A percentile compares a stretch with the other conserved stretches of the same genome.
phyloP scores from a whole-genome alignment of 2,113 vertebrate genomes.

The Platichthys flesus region DNA sequence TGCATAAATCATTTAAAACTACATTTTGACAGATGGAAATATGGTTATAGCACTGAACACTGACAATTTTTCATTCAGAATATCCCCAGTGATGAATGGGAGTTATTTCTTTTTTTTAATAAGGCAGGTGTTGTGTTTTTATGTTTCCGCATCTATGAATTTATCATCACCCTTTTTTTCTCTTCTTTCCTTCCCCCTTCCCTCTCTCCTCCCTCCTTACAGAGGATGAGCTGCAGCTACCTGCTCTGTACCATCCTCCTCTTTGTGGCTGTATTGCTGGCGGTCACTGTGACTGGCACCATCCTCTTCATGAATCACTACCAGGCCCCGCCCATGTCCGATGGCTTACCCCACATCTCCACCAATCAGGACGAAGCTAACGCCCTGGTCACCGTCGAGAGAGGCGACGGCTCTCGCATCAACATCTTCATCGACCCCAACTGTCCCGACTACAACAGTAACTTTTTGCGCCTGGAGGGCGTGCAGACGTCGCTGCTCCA shows the following conservation, averaged over 20 bases:
- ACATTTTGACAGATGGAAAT: constrained; percentile 43
- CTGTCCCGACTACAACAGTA: constrained; percentile 89
- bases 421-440: constrained; percentile 99
- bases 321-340: constrained; percentile 84
- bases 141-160: constrained; percentile 16
- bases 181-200: neutral
- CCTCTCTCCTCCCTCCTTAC: neutral
- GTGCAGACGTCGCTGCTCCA: constrained; percentile 91
- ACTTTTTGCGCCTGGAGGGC: constrained; percentile 90
- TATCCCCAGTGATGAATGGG: constrained; percentile 42
- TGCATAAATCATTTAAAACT: constrained; percentile 50
- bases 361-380: constrained; percentile 92
- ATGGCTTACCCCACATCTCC: constrained; percentile 89
- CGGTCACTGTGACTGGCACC: constrained; percentile 89
- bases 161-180: constrained; percentile 33
- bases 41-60: constrained; percentile 21
- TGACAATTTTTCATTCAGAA: constrained; percentile 28
- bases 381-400: constrained; percentile 95
- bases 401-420: constrained; percentile 92
- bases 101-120: constrained; percentile 27
- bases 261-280: constrained; percentile 91
- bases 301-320: constrained; percentile 97
- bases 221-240: constrained; percentile 94
- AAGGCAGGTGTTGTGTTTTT: constrained; percentile 10
- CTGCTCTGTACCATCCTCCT: constrained; percentile 92